Evolutionary conservation across 2,113 vertebrate genomes (phyloP).

Genomic region (Okapia johnstoni): DNA sequence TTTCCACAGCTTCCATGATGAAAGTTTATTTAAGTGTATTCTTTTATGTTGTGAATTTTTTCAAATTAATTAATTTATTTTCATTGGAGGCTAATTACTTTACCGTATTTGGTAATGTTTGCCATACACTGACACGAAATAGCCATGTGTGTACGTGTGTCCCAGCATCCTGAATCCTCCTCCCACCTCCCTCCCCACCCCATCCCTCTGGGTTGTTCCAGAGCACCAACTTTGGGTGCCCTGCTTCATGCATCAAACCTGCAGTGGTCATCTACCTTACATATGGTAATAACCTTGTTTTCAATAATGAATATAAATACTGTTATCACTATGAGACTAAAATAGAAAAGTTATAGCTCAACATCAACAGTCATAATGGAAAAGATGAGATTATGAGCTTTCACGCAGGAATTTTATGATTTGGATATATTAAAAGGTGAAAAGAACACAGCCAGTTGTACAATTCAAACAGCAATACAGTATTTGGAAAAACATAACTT

Average conservation of each 20-base stretch:
- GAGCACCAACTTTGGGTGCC: not conserved
- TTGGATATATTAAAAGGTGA: not conserved
- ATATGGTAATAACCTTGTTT: not conserved
- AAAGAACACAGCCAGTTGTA: not conserved
- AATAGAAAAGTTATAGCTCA: not conserved
- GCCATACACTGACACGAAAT: not conserved
- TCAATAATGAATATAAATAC: not conserved
- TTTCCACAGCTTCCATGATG: not conserved
- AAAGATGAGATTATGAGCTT: not conserved
- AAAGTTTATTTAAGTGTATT: not conserved
- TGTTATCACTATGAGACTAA: not conserved
- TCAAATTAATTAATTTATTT: not conserved
- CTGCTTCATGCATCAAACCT: not conserved
- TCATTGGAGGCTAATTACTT: not conserved
- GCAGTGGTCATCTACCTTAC: fast-evolving
- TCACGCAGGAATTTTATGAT: not conserved
- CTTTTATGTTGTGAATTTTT: not conserved
- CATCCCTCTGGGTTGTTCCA: not conserved
- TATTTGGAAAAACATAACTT: not conserved
- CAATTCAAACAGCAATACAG: not conserved
- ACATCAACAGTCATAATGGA: not conserved
- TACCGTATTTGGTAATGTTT: not conserved
- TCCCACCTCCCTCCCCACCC: not conserved
- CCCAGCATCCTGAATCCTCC: not conserved
- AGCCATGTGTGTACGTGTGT: not conserved